Conservation (phyloP, 2,113 vertebrate genomes). For the Recurvirostra avosetta region DNA sequence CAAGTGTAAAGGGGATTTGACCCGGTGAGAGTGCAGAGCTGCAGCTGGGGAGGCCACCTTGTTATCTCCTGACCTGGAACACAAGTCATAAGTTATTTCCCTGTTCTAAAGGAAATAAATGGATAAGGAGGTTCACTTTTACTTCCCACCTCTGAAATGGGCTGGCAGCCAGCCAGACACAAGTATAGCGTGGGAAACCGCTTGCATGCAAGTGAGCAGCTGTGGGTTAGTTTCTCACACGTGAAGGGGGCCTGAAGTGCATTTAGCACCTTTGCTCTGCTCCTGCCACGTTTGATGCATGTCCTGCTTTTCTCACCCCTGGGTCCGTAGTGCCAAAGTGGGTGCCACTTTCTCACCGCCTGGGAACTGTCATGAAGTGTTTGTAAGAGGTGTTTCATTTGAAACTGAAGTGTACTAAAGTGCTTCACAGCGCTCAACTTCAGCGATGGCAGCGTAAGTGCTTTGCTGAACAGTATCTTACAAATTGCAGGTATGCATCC, state of each 20-base stretch:
- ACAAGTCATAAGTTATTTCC: background rate
- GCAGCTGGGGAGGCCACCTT: background rate
- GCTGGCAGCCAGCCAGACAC: background rate
- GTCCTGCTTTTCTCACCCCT: background rate
- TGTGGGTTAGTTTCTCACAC: background rate
- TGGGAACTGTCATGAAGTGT: background rate
- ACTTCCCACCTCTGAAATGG: background rate
- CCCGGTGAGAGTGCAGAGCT: background rate
- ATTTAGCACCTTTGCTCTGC: background rate
- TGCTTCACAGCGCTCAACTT: background rate
- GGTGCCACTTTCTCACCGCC: background rate
- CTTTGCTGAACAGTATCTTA: background rate
- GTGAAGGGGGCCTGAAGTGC: background rate
- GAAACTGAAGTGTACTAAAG: background rate
- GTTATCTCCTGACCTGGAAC: background rate
- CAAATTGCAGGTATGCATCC: background rate
- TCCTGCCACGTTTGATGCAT: background rate
- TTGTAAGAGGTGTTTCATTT: background rate
- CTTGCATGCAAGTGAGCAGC: background rate
- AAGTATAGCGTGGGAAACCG: background rate
- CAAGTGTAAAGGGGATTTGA: accelerated
- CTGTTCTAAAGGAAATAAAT: background rate
- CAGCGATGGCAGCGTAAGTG: background rate
- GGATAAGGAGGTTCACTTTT: background rate
- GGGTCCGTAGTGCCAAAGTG: background rate